These are phyloP conservation scores for Pterobdella sp. DNA, from an alignment of 2,888 invertebrate genomes.

Conservation along the genomic window DNA sequence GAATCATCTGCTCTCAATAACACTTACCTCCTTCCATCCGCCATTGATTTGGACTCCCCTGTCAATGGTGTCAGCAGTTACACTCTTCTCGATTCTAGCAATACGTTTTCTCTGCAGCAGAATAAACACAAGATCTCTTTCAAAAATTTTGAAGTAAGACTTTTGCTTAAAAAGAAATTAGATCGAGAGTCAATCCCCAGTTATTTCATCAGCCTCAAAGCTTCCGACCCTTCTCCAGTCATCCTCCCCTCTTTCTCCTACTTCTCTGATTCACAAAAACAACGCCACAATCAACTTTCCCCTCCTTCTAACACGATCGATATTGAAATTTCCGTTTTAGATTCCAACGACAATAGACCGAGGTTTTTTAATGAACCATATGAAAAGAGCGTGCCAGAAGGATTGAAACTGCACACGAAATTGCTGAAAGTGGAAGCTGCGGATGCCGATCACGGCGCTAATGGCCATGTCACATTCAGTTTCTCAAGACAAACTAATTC, in stretches of 20 bases:
- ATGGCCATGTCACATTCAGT: constrained; percentile 37
- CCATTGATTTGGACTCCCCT: constrained; percentile 36
- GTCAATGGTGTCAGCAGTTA: constrained; percentile 33
- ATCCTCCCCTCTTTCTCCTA: neutral
- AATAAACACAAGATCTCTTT: constrained; percentile 27
- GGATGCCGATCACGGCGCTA: constrained; percentile 36
- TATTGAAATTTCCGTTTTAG: constrained; percentile 33
- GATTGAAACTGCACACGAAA: constrained; percentile 28
- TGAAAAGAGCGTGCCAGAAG: constrained; percentile 33
- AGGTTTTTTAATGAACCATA: constrained; percentile 34
- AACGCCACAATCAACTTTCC: neutral
- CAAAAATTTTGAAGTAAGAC: constrained; percentile 31
- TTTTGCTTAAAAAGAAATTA: constrained; percentile 33
- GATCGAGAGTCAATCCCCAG: constrained; percentile 35
- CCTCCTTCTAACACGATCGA: constrained; percentile 30
- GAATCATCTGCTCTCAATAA: constrained; percentile 35
- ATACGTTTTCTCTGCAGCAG: constrained; percentile 33
- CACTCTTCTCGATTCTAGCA: constrained; percentile 30
- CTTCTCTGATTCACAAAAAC: neutral
- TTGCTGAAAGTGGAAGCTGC: constrained; percentile 34
- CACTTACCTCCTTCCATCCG: constrained; percentile 35
- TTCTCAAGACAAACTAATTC: constrained; percentile 35
- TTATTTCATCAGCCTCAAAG: constrained; percentile 34
- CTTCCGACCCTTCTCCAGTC: constrained; percentile 32
- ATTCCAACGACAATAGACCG: constrained; percentile 37